phyloP scores from a whole-genome alignment of 2,113 vertebrate genomes.

The Glaucidium brasilianum region DNA sequence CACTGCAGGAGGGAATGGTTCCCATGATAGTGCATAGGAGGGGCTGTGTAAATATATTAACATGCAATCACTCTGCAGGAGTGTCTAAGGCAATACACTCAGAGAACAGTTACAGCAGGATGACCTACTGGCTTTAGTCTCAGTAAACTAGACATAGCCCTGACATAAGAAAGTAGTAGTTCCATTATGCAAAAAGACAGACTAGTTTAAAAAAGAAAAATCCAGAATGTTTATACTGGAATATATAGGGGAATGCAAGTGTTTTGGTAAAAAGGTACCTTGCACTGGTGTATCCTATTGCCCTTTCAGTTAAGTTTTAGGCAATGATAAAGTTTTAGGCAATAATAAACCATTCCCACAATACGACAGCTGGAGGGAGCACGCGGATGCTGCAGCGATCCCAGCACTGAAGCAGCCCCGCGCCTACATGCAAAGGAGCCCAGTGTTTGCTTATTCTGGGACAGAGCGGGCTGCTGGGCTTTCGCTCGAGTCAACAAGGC shows the following conservation, averaged over 20 bases:
- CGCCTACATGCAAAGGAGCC: not conserved
- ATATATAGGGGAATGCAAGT: not conserved
- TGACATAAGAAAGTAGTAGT: not conserved
- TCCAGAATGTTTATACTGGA: not conserved
- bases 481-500: not conserved
- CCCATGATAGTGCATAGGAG: not conserved
- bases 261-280: not conserved
- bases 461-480: not conserved
- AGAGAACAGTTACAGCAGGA: not conserved
- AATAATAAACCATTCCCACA: not conserved
- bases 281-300: not conserved
- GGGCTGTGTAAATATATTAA: not conserved
- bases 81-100: not conserved
- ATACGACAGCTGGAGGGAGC: not conserved
- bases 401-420: not conserved
- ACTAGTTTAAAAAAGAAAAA: not conserved
- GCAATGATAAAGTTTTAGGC: not conserved
- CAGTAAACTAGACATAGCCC: not conserved
- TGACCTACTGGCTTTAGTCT: not conserved
- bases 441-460: not conserved
- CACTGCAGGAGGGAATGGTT: not conserved
- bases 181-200: not conserved
- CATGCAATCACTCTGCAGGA: not conserved
- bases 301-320: not conserved
- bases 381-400: fast-evolving